These are phyloP conservation scores for Valencia hispanica DNA, from an alignment of 2,797 vertebrate species.

Conservation along the genomic window DNA sequence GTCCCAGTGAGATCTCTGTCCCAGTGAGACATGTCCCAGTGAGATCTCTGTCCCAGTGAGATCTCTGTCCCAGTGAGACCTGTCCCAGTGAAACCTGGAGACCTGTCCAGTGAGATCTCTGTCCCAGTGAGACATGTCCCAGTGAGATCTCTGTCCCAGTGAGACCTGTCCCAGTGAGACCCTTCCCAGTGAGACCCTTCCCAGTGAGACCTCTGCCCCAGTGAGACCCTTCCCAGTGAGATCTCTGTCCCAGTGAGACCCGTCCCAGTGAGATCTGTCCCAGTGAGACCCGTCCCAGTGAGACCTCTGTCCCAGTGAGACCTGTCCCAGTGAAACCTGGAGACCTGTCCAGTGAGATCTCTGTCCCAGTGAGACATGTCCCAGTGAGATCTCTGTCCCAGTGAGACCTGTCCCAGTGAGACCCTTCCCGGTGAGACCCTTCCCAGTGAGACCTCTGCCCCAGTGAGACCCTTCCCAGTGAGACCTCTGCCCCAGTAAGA, in stretches of 20 bases:
- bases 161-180: neutral
- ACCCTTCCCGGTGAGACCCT: neutral
- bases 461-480: neutral
- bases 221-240: neutral
- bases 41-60: no score
- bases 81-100: neutral
- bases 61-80: neutral
- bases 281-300: no score
- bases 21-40: no score
- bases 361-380: no score
- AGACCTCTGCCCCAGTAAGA: neutral
- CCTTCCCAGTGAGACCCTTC: neutral
- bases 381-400: no score
- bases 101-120: neutral
- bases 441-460: neutral
- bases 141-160: no score
- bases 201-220: neutral
- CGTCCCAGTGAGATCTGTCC: neutral
- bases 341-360: neutral
- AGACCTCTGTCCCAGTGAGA: no score
- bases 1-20: neutral
- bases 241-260: neutral
- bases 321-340: no score
- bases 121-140: no score
- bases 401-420: neutral